phyloP scores from a whole-genome alignment of 2,797 vertebrate genomes.

The Caiman crocodilus region DNA sequence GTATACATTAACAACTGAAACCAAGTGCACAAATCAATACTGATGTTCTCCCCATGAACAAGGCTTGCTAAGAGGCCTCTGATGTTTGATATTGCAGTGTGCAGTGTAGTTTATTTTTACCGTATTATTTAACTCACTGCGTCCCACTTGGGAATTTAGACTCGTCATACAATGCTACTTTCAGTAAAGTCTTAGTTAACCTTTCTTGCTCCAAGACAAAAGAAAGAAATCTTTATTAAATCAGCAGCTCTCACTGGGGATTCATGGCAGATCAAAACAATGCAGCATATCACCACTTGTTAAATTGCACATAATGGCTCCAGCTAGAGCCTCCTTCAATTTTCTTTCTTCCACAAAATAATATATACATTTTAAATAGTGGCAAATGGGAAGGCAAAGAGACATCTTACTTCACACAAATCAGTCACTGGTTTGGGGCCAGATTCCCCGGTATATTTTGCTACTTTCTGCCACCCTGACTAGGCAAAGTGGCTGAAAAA shows the following conservation, averaged over 20 bases:
- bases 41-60: not conserved
- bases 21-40: not conserved
- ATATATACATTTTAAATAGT: not conserved
- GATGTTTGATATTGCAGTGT: not conserved
- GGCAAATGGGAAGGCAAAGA: not conserved
- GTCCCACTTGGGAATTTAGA: conserved; percentile 4
- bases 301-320: not conserved
- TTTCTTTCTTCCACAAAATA: not conserved
- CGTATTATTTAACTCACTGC: not conserved
- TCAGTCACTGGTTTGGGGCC: not conserved
- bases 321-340: not conserved
- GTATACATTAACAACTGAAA: not conserved
- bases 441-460: not conserved
- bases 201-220: conserved; percentile 46
- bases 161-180: not conserved
- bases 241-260: not conserved
- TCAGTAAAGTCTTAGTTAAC: conserved; percentile 15
- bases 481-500: not conserved
- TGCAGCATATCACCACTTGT: not conserved
- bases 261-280: conserved; percentile 14
- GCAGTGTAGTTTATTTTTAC: not conserved
- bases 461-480: not conserved
- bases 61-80: not conserved
- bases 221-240: conserved; percentile 11
- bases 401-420: not conserved